These are phyloP conservation scores for Dendrolimus houi DNA, from an alignment of 2,888 invertebrate species.

Conservation along the genomic window DNA sequence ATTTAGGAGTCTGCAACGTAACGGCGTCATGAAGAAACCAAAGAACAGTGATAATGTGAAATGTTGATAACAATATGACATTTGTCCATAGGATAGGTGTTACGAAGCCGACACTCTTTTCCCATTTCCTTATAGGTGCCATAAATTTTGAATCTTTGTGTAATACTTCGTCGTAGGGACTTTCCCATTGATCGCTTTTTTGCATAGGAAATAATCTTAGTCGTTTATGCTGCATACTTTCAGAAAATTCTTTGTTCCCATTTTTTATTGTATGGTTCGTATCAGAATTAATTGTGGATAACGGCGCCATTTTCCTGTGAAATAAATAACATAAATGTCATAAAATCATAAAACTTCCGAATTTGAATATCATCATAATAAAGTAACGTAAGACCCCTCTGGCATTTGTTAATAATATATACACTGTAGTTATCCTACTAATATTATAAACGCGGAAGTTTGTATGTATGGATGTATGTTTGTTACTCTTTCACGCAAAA, in stretches of 20 bases:
- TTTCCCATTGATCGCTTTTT: background rate
- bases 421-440: too few relatives aligned
- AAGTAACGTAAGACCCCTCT: too few relatives aligned
- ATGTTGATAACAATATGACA: slow-evolving; percentile 65
- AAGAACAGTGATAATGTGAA: slow-evolving; percentile 51
- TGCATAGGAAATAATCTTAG: slow-evolving; percentile 1
- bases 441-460: too few relatives aligned
- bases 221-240: background rate
- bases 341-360: too few relatives aligned
- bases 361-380: too few relatives aligned
- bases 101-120: slow-evolving; percentile 61
- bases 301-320: background rate
- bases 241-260: background rate
- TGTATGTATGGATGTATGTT: too few relatives aligned
- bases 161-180: slow-evolving; percentile 32
- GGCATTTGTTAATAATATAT: too few relatives aligned
- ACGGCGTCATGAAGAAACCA: slow-evolving; percentile 35
- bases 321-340: background rate
- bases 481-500: too few relatives aligned
- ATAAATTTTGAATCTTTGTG: slow-evolving; percentile 35
- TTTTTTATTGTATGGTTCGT: background rate
- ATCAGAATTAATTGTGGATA: background rate
- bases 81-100: slow-evolving; percentile 81
- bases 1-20: slow-evolving; percentile 37
- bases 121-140: slow-evolving; percentile 38